phyloP scores from a whole-genome alignment of 37 sponge, comb jelly and placozoan species.

The Mnemiopsis leidyi region DNA sequence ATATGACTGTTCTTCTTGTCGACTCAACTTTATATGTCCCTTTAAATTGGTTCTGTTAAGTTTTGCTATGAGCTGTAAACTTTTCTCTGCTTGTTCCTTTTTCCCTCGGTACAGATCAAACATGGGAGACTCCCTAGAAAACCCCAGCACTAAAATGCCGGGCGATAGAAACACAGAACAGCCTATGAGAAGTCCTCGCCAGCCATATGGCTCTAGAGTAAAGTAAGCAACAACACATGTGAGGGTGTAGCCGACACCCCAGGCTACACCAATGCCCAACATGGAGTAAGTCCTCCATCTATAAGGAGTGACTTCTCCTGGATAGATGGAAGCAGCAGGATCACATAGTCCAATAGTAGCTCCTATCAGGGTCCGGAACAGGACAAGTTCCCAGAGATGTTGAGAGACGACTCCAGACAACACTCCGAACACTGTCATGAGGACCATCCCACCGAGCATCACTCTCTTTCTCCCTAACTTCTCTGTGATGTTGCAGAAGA shows the following conservation, averaged over 20 bases:
- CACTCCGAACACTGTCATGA: background rate
- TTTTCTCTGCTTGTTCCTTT: background rate
- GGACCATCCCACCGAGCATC: background rate
- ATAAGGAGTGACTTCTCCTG: background rate
- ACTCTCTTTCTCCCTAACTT: background rate
- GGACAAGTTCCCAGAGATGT: background rate
- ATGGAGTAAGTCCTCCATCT: background rate
- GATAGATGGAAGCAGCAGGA: conserved; percentile 4
- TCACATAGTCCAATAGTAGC: background rate
- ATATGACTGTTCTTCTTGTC: background rate
- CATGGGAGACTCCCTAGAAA: background rate
- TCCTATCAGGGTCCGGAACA: background rate
- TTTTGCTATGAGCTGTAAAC: background rate
- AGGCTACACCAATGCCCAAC: background rate
- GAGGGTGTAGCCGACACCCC: background rate
- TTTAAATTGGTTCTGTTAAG: background rate
- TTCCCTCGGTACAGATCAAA: background rate
- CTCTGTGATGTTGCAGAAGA: background rate
- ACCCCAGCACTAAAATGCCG: background rate
- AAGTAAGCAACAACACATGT: background rate
- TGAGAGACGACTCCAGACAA: background rate
- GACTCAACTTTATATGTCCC: background rate
- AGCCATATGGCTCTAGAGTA: background rate
- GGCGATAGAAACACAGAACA: background rate
- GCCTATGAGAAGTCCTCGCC: background rate